These are phyloP conservation scores for Mormyrops attenuatus DNA, from an alignment of 2,797 vertebrate genomes.

Conservation along the genomic window DNA sequence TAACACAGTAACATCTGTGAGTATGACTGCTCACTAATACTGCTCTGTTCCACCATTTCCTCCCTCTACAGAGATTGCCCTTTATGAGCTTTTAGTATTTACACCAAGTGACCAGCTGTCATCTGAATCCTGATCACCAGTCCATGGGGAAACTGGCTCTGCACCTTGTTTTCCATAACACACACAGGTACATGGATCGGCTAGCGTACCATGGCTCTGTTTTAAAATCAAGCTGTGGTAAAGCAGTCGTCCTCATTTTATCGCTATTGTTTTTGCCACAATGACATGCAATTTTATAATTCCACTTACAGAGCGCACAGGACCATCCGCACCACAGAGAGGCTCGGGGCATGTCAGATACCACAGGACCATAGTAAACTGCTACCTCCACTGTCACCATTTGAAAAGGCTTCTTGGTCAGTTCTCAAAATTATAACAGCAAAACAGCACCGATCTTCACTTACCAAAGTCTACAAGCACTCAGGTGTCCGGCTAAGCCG, in stretches of 20 bases:
- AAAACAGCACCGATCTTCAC: background rate
- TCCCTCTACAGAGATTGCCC: background rate
- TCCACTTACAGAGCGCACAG: constrained; percentile 10
- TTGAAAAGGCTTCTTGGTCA: background rate
- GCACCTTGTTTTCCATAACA: background rate
- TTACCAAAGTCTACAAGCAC: constrained; percentile 6
- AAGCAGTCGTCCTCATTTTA: background rate
- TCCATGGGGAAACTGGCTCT: background rate
- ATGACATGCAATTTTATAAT: background rate
- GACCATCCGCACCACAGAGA: constrained; percentile 4
- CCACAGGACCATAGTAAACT: background rate
- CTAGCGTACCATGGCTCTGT: background rate
- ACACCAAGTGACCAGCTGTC: background rate
- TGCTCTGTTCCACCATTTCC: background rate
- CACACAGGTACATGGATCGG: background rate
- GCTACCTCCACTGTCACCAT: background rate
- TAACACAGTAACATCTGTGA: background rate
- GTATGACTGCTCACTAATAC: background rate
- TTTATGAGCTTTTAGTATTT: background rate
- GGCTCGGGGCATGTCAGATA: background rate
- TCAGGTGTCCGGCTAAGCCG: background rate
- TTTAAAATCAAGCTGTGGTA: background rate
- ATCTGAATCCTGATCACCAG: background rate
- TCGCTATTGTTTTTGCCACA: background rate
- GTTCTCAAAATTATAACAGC: background rate